Evolutionary conservation across 2,113 vertebrate species (phyloP).

Genomic region (Ceyx cyanopectus): DNA sequence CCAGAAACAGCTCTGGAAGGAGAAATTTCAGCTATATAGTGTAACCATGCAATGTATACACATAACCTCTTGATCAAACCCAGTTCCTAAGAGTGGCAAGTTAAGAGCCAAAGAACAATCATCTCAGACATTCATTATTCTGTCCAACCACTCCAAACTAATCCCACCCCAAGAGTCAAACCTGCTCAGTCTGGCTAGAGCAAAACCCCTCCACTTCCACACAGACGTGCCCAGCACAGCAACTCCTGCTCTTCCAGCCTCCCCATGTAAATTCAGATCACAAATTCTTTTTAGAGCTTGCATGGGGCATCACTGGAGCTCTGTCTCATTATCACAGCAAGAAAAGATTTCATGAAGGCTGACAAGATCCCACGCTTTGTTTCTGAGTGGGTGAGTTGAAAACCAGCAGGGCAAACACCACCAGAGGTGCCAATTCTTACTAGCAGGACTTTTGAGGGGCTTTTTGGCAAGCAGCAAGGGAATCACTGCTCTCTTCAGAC

Average conservation of each 20-base stretch:
- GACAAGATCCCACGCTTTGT: neutral
- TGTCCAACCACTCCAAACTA: neutral
- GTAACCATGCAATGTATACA: no score
- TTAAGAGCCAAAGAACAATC: neutral
- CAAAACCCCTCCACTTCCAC: neutral
- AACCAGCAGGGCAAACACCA: neutral
- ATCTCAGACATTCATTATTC: neutral
- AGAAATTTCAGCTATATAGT: neutral
- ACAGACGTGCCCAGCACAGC: neutral
- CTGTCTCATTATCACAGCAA: neutral
- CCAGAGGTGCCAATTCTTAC: neutral
- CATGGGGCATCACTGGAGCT: slow-evolving; percentile 12
- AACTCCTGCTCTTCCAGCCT: neutral
- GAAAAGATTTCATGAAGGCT: neutral
- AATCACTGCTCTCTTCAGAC: neutral
- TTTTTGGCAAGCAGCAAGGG: neutral
- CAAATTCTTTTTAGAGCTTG: neutral
- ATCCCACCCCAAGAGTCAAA: neutral
- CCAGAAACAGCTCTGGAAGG: neutral
- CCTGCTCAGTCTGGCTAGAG: neutral
- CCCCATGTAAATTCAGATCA: neutral
- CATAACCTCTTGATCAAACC: neutral
- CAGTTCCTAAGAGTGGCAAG: neutral
- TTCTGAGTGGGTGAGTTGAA: neutral
- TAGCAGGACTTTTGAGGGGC: neutral